Conservation (phyloP, 1,140 invertebrate species). For the Drosophila cardini region DNA sequence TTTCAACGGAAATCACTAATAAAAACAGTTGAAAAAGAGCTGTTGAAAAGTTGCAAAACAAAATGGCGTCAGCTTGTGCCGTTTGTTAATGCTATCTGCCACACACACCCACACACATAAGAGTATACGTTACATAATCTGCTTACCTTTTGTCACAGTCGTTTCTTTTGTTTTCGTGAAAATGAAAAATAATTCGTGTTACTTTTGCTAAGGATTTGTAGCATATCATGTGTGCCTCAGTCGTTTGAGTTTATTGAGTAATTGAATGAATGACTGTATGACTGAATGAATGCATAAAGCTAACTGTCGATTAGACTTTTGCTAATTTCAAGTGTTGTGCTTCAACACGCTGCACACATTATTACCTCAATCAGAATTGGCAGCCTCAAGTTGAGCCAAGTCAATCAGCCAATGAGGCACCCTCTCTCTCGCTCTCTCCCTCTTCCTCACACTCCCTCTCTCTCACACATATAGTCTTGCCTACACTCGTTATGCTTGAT, state of each 20-base stretch:
- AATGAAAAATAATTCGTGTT: conserved; percentile 56
- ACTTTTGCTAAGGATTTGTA: conserved; percentile 53
- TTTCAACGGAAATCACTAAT: conserved; percentile 80
- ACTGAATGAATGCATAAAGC: conserved; percentile 1
- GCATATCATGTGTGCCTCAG: conserved; percentile 55
- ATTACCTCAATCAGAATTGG: conserved; percentile 34
- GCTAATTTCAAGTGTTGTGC: conserved; percentile 33
- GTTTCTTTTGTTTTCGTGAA: conserved; percentile 6
- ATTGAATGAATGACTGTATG: not conserved
- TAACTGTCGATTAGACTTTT: conserved; percentile 5
- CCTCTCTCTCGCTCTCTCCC: not conserved
- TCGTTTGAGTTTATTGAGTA: conserved; percentile 6
- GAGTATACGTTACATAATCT: conserved; percentile 66
- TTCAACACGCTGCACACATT: conserved; percentile 36
- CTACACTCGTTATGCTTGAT: not conserved
- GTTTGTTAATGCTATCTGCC: conserved; percentile 68
- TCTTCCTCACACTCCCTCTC: too few relatives aligned
- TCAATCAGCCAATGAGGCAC: conserved; percentile 52
- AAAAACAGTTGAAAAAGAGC: conserved; percentile 72
- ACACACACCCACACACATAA: conserved; percentile 16
- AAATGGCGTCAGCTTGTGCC: conserved; percentile 72
- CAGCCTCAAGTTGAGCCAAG: conserved; percentile 5
- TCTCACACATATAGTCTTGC: too few relatives aligned
- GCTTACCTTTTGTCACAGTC: conserved; percentile 66
- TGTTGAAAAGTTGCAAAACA: conserved; percentile 80